Conservation (phyloP, 2,797 vertebrate genomes). For the Ctenopoma kingsleyae region DNA sequence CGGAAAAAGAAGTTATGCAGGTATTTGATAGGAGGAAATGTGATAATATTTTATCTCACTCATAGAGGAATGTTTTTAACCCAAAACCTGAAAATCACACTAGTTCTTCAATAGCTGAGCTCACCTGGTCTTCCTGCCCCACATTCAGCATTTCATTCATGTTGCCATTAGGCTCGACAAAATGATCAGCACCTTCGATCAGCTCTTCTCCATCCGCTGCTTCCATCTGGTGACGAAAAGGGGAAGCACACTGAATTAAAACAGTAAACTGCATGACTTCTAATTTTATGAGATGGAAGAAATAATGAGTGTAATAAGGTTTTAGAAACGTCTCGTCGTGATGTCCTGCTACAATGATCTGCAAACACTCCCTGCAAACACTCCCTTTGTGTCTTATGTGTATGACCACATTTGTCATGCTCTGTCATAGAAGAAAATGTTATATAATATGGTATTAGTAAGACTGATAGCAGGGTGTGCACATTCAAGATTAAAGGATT, state of each 20-base stretch:
- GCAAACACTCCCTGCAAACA: no score
- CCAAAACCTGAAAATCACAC: not conserved
- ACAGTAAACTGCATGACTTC: not conserved
- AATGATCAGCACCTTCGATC: conserved; percentile 38
- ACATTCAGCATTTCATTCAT: conserved; percentile 64
- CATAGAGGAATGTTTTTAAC: not conserved
- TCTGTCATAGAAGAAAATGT: no score
- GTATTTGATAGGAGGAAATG: not conserved
- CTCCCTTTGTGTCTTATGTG: no score
- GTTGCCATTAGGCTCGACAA: conserved; percentile 41
- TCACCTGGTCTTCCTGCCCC: conserved; percentile 74
- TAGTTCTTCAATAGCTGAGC: not conserved
- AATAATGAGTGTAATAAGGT: no score
- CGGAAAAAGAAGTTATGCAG: not conserved
- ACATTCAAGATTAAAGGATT: no score
- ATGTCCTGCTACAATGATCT: no score
- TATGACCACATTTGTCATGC: no score
- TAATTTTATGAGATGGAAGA: no score
- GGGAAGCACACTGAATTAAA: not conserved
- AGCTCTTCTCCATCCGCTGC: conserved; percentile 63
- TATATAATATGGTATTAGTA: no score
- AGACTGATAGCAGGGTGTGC: no score
- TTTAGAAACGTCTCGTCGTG: no score
- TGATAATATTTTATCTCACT: not conserved
- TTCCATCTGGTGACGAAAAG: conserved; percentile 81